These are phyloP conservation scores for Heliocidaris erythrogramma DNA, from an alignment of 35 echinoderm and acorn worm species.

Conservation along the genomic window DNA sequence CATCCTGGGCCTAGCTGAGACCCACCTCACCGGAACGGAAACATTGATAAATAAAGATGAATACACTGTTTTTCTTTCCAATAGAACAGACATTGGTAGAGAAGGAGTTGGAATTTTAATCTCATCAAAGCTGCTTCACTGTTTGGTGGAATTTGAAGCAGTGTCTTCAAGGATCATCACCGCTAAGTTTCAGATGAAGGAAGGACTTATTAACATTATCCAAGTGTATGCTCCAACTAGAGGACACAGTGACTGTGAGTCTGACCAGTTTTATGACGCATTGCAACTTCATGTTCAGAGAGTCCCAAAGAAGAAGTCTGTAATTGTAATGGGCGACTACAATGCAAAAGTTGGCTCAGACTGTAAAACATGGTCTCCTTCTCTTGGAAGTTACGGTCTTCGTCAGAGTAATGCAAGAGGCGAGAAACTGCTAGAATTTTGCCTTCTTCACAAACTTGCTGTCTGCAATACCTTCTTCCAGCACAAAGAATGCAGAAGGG, in stretches of 20 bases:
- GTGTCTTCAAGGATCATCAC: conserved; percentile 48
- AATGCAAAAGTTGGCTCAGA: too few species aligned
- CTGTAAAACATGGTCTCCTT: too few species aligned
- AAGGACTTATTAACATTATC: conserved; percentile 17
- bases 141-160: conserved; percentile 16
- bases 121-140: background rate
- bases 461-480: too few species aligned
- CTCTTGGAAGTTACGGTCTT: too few species aligned
- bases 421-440: too few species aligned
- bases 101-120: conserved; percentile 26
- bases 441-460: too few species aligned
- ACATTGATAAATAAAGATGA: background rate
- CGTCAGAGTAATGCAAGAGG: too few species aligned
- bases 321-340: too few species aligned
- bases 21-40: background rate
- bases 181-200: conserved; percentile 16
- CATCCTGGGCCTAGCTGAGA: background rate
- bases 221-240: conserved; percentile 34
- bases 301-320: too few species aligned
- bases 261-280: conserved; percentile 22
- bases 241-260: background rate
- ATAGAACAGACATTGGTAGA: background rate
- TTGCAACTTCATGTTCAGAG: too few species aligned
- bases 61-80: background rate
- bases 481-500: too few species aligned